phyloP scores from a whole-genome alignment of 2,888 invertebrate genomes.

The Hemaris fuciformis region DNA sequence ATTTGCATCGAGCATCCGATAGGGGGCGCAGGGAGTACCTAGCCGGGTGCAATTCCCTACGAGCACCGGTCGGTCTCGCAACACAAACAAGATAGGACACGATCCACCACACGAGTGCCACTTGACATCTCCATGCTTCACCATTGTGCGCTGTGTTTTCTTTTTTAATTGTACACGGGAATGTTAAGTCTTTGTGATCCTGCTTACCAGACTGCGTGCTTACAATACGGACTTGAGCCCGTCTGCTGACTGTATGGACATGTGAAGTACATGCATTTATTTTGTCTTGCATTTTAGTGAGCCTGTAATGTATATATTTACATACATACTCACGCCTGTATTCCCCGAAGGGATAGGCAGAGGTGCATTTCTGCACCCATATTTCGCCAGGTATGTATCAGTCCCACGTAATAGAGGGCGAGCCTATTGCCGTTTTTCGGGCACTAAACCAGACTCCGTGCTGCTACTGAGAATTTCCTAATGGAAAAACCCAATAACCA shows the following conservation, averaged over 20 bases:
- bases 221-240: constrained; percentile 9
- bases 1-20: constrained; percentile 34
- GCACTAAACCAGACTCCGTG: too few species aligned
- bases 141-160: constrained; percentile 49
- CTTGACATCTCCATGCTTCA: constrained; percentile 56
- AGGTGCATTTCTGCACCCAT: too few species aligned
- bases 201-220: constrained; percentile 14
- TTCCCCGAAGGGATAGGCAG: too few species aligned
- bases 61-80: constrained; percentile 34
- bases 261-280: not conserved
- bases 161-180: constrained; percentile 43
- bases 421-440: too few species aligned
- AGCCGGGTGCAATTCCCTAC: constrained; percentile 44
- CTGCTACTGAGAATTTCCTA: too few species aligned
- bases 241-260: not conserved
- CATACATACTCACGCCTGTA: too few species aligned
- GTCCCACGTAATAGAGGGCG: too few species aligned
- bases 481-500: too few species aligned
- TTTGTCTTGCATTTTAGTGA: not conserved
- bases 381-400: too few species aligned
- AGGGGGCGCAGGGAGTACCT: constrained; percentile 29
- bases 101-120: constrained; percentile 53
- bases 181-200: constrained; percentile 24
- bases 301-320: too few species aligned
- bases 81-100: constrained; percentile 69